Conservation (phyloP, 1,140 invertebrate genomes). For the Chironomus striatipennis region DNA sequence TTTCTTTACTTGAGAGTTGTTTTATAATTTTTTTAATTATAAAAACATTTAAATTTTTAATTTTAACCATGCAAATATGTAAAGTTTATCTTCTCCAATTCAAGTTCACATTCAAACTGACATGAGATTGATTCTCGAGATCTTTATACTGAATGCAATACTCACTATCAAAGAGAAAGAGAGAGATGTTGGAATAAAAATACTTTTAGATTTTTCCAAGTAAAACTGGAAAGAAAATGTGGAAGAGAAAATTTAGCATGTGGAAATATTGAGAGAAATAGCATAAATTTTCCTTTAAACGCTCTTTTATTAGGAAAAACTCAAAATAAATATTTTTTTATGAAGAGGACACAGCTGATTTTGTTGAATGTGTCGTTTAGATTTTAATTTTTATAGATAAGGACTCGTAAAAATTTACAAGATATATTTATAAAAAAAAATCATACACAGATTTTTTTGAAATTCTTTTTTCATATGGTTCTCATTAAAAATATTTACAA, state of each 20-base stretch:
- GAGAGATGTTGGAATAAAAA: background rate
- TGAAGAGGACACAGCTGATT: background rate
- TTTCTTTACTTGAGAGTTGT: background rate
- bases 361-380: background rate
- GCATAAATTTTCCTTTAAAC: background rate
- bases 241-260: background rate
- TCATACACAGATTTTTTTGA: too few species aligned
- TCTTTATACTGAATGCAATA: background rate
- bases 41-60: background rate
- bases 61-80: background rate
- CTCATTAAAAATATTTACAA: too few species aligned
- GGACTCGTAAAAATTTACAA: too few species aligned
- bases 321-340: background rate
- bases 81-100: background rate
- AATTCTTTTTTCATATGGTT: too few species aligned
- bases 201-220: background rate
- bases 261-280: background rate
- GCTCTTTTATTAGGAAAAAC: background rate
- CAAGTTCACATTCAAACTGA: constrained; percentile 19
- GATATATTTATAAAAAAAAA: too few species aligned
- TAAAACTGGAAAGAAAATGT: background rate
- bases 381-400: too few species aligned
- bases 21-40: too few species aligned
- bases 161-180: background rate
- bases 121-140: background rate